phyloP scores from a whole-genome alignment of 1,140 invertebrate species.

The Solenopsis fugax region DNA sequence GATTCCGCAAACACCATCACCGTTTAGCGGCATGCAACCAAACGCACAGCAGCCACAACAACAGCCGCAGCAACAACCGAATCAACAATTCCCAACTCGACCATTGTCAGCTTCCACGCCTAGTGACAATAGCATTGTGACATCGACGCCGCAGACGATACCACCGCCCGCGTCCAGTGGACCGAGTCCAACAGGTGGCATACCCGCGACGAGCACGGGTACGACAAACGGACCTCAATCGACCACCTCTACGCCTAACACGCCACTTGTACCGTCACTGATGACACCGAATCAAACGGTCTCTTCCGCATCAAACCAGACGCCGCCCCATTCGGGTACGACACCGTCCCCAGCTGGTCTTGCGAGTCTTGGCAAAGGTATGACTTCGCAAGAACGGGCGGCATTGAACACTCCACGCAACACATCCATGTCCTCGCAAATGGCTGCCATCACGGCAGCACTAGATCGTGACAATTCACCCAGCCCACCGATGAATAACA shows the following conservation, averaged over 20 bases:
- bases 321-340: constrained; percentile 84
- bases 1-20: constrained; percentile 86
- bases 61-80: constrained; percentile 76
- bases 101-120: constrained; percentile 82
- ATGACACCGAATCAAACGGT: constrained; percentile 84
- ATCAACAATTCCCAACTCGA: constrained; percentile 82
- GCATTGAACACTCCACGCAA: constrained; percentile 85
- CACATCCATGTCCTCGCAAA: constrained; percentile 89
- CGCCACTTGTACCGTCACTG: constrained; percentile 83
- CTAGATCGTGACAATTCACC: constrained; percentile 90
- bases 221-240: constrained; percentile 84
- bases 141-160: constrained; percentile 82
- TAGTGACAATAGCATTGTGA: constrained; percentile 81
- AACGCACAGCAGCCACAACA: constrained; percentile 72
- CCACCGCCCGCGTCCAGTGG: constrained; percentile 82
- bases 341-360: constrained; percentile 84
- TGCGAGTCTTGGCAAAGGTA: constrained; percentile 85
- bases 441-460: constrained; percentile 90
- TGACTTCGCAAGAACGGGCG: constrained; percentile 85
- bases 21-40: constrained; percentile 83
- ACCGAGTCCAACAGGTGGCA: constrained; percentile 79
- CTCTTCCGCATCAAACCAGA: constrained; percentile 82
- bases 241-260: constrained; percentile 83
- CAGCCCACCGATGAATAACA: constrained; percentile 87
- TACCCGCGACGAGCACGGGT: constrained; percentile 75